phyloP scores from a whole-genome alignment of 2,797 vertebrate species.

The Etheostoma perlongum region DNA sequence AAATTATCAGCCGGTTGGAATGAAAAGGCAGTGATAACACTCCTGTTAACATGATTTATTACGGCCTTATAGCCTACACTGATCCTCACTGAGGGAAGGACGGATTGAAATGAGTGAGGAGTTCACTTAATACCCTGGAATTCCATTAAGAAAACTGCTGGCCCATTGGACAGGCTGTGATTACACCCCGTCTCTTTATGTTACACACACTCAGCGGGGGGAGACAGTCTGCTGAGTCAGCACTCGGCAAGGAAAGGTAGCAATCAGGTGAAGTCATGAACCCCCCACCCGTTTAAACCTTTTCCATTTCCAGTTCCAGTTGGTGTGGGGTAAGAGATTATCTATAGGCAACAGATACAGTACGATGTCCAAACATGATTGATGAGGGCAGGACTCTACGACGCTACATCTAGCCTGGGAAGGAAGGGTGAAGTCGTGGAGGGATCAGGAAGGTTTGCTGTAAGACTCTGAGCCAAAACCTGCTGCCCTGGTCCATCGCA shows the following conservation, averaged over 20 bases:
- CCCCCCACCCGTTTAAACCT: background rate
- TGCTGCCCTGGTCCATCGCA: no score
- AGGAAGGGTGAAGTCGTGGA: no score
- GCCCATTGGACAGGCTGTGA: constrained; percentile 42
- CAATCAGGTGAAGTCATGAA: constrained; percentile 8
- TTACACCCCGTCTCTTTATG: constrained; percentile 44
- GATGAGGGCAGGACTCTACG: no score
- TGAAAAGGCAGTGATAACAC: constrained; percentile 37
- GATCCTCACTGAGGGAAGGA: constrained; percentile 18
- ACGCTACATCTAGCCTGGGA: no score
- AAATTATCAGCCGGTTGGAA: constrained; percentile 18
- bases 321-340: no score
- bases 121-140: constrained; percentile 52
- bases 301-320: background rate
- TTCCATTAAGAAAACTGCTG: constrained; percentile 54
- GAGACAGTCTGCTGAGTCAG: constrained; percentile 51
- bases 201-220: constrained; percentile 34
- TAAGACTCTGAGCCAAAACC: no score
- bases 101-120: constrained; percentile 26
- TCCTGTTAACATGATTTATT: constrained; percentile 49
- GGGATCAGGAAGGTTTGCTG: no score
- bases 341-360: no score
- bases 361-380: no score
- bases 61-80: constrained; percentile 15
- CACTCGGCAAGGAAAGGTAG: constrained; percentile 22